Evolutionary conservation across 2,113 vertebrate species (phyloP).

Genomic region (Peucedramus taeniatus): DNA sequence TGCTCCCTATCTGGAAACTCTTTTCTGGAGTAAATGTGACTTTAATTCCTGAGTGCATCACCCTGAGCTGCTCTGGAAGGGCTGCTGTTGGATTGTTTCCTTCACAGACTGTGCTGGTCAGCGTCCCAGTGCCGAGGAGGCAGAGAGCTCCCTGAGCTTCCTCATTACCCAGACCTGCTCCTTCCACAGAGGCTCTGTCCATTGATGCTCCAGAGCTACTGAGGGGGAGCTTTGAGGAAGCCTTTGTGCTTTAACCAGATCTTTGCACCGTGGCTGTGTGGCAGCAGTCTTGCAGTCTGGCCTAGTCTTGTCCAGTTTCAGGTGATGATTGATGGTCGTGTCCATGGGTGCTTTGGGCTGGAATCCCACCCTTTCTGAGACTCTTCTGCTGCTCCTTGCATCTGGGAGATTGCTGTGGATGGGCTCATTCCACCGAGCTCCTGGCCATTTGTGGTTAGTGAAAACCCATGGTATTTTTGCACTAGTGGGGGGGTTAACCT

Average conservation of each 20-base stretch:
- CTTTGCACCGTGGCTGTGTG: neutral
- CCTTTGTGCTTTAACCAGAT: neutral
- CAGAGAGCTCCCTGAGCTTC: neutral
- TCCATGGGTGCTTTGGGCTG: neutral
- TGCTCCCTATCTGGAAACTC: neutral
- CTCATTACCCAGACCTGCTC: neutral
- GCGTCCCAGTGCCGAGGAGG: conserved; percentile 31
- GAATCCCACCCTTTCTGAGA: neutral
- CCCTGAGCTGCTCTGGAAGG: neutral
- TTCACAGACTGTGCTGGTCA: conserved; percentile 18
- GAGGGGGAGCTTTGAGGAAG: conserved; percentile 30
- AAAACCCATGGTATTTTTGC: conserved; percentile 26
- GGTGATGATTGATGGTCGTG: neutral
- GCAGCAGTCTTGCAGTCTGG: neutral
- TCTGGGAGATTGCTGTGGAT: conserved; percentile 10
- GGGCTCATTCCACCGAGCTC: neutral
- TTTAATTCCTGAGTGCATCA: neutral
- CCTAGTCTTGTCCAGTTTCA: neutral
- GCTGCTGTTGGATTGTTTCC: conserved; percentile 40
- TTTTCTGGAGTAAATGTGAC: neutral
- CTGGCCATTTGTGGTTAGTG: conserved; percentile 22
- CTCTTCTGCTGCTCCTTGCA: neutral
- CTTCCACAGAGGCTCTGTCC: neutral
- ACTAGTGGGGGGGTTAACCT: conserved; percentile 26
- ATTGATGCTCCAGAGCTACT: neutral